phyloP scores from a whole-genome alignment of 2,888 invertebrate species.

The Heliconius cydno region DNA sequence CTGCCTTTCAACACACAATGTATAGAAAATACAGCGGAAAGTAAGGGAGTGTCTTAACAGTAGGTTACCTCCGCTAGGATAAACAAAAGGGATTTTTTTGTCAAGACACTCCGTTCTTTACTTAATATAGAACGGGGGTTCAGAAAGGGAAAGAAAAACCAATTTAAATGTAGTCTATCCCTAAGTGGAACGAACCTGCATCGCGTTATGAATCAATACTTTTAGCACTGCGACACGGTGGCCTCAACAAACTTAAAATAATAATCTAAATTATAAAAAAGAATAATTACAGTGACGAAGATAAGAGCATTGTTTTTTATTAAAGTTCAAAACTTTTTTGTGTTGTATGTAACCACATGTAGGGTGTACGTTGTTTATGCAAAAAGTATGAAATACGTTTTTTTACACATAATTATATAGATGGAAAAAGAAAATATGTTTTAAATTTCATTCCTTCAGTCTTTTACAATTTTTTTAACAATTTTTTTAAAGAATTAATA shows the following conservation, averaged over 20 bases:
- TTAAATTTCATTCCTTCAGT: neutral
- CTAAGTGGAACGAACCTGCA: neutral
- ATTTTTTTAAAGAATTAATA: too few relatives aligned
- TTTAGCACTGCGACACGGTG: neutral
- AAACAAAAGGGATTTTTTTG: too few relatives aligned
- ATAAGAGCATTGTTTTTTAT: neutral
- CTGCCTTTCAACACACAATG: too few relatives aligned
- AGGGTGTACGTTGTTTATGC: neutral
- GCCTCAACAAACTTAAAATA: too few relatives aligned
- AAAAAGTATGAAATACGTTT: neutral
- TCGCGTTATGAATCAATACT: neutral
- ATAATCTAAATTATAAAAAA: neutral
- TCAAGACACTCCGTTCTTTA: too few relatives aligned
- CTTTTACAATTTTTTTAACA: neutral
- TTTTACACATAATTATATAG: neutral
- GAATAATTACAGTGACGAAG: neutral
- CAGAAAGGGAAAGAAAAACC: too few relatives aligned
- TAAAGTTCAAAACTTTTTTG: neutral
- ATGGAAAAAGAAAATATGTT: neutral
- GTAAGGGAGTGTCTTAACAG: too few relatives aligned
- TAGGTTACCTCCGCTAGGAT: too few relatives aligned
- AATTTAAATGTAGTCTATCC: too few relatives aligned
- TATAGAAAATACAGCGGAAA: too few relatives aligned
- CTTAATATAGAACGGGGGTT: too few relatives aligned
- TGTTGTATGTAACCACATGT: neutral